A percentile compares a stretch with the other conserved stretches of the same genome.
phyloP scores from a whole-genome alignment of 1,140 invertebrate species.

The Parapsyche elsis region DNA sequence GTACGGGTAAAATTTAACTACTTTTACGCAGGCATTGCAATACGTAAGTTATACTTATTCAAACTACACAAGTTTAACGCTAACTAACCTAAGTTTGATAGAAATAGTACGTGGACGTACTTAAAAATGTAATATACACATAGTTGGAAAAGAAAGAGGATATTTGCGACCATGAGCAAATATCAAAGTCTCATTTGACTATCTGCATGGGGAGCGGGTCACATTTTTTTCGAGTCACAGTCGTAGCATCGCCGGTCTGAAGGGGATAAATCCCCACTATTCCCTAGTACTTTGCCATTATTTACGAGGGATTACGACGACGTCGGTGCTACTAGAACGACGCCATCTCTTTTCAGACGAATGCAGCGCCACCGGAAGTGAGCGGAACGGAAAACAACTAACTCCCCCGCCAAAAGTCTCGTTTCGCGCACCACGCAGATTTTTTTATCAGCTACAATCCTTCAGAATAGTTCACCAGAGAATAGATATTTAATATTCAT shows the following conservation, averaged over 20 bases:
- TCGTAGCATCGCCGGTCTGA: neutral
- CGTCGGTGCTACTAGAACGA: neutral
- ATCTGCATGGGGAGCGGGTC: neutral
- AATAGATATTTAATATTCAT: constrained; percentile 51
- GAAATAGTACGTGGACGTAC: no score
- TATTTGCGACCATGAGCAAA: neutral
- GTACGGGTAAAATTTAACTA: no score
- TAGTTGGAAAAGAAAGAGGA: neutral
- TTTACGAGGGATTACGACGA: constrained; percentile 44
- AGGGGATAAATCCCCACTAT: constrained; percentile 42
- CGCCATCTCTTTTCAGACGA: neutral
- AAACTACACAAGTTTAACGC: no score
- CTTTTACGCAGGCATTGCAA: no score
- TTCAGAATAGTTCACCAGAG: constrained; percentile 41
- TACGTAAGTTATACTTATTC: no score
- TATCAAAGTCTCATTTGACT: constrained; percentile 25
- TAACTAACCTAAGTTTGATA: no score
- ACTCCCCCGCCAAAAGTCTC: no score
- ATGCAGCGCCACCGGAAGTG: neutral
- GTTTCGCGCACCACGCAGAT: constrained; percentile 36
- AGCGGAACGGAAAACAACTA: neutral
- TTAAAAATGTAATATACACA: no score
- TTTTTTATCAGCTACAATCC: constrained; percentile 42
- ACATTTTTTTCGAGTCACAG: constrained; percentile 10
- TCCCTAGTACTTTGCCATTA: constrained; percentile 40